These are phyloP conservation scores for Chrysomallon squamiferum DNA, from an alignment of 1,140 invertebrate species.

Conservation along the genomic window DNA sequence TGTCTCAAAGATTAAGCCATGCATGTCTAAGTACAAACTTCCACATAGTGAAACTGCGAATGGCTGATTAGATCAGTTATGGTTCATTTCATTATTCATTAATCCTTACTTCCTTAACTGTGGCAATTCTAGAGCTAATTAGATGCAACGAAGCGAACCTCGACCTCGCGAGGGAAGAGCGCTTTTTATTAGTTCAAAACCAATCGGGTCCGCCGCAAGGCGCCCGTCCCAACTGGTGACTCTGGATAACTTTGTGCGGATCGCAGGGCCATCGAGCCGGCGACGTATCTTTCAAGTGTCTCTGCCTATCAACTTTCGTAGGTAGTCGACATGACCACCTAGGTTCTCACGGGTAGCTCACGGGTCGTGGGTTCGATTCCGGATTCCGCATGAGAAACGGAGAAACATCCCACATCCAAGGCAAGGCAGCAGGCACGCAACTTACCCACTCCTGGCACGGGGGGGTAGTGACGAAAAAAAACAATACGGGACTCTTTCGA, in stretches of 20 bases:
- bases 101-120: constrained; percentile 85
- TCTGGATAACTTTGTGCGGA: constrained; percentile 77
- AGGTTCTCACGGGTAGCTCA: constrained; percentile 80
- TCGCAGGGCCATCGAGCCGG: constrained; percentile 54
- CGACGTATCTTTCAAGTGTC: constrained; percentile 80
- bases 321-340: constrained; percentile 80
- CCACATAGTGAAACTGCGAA: constrained; percentile 77
- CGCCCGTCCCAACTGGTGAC: constrained; percentile 68
- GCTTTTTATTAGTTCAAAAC: constrained; percentile 73
- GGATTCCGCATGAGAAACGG: too few relatives aligned
- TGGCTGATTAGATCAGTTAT: constrained; percentile 82
- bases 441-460: constrained; percentile 84
- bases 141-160: constrained; percentile 53
- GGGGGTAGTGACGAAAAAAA: constrained; percentile 87
- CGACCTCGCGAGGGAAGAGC: constrained; percentile 63
- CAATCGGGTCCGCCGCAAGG: constrained; percentile 49
- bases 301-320: constrained; percentile 73
- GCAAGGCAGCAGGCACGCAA: constrained; percentile 90
- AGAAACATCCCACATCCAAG: constrained; percentile 89
- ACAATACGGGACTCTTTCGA: constrained; percentile 80
- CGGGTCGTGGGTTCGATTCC: constrained; percentile 69
- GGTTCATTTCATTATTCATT: constrained; percentile 72
- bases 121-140: constrained; percentile 81
- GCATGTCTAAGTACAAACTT: constrained; percentile 74
- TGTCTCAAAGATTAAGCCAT: constrained; percentile 72